Conservation (phyloP, 2,797 vertebrate species). For the Pantherophis vulpinus region DNA sequence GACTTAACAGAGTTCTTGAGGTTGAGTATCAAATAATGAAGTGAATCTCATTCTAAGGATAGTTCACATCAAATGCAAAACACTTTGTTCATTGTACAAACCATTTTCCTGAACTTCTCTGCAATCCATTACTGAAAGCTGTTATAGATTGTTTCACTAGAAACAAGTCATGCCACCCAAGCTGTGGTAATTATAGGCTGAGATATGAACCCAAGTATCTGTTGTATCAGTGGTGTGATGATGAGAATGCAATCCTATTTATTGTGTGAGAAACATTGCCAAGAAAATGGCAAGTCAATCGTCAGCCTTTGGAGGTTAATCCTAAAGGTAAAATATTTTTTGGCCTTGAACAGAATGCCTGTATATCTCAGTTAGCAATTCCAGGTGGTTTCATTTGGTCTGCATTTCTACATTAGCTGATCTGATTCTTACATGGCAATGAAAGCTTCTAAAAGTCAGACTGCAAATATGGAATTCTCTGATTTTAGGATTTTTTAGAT, state of each 20-base stretch:
- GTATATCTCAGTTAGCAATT: background rate
- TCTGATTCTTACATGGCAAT: background rate
- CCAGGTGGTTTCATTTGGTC: background rate
- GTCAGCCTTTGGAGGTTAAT: background rate
- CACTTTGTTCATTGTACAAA: background rate
- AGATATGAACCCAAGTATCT: slow-evolving; percentile 9
- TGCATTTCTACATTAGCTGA: background rate
- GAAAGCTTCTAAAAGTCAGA: background rate
- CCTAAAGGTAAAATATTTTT: background rate
- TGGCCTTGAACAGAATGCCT: background rate
- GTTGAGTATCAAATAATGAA: background rate
- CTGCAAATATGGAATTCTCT: background rate
- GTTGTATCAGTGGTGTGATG: background rate
- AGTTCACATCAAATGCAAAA: background rate
- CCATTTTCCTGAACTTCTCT: background rate
- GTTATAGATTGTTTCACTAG: slow-evolving; percentile 23
- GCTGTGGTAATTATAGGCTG: slow-evolving; percentile 10
- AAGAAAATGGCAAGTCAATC: slow-evolving; percentile 10
- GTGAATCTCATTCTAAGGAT: background rate
- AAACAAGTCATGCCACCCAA: slow-evolving; percentile 2
- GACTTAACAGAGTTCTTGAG: slow-evolving; percentile 5
- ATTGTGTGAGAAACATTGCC: background rate
- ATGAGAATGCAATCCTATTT: background rate
- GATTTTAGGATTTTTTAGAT: background rate
- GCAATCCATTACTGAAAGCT: background rate